A percentile compares a stretch with the other conserved stretches of the same genome.
Evolutionary conservation across 2,888 invertebrate genomes (phyloP).

Genomic region (Dynastes maya): DNA sequence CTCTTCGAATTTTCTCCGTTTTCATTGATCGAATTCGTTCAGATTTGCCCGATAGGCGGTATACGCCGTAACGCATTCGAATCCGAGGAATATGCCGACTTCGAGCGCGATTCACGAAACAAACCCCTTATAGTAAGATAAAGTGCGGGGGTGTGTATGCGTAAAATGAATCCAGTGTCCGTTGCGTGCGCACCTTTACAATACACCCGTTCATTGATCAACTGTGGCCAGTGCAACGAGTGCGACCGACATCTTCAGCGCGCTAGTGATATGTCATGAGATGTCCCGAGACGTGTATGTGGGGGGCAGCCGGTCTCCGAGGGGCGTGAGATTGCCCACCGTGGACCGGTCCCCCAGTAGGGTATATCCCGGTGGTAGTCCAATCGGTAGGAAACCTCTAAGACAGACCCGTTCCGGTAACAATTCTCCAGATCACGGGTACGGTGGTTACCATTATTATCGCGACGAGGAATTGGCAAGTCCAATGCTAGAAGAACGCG

Average conservation of each 20-base stretch:
- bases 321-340: conserved; percentile 85
- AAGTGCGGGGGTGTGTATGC: conserved; percentile 61
- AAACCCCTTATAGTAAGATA: conserved; percentile 47
- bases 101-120: conserved; percentile 28
- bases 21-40: conserved; percentile 47
- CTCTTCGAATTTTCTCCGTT: conserved; percentile 33
- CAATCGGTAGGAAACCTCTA: conserved; percentile 65
- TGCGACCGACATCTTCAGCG: conserved; percentile 64
- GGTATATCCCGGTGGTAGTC: conserved; percentile 80
- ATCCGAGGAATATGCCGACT: conserved; percentile 26
- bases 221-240: conserved; percentile 58
- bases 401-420: conserved; percentile 74
- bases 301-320: conserved; percentile 79
- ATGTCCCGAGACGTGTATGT: conserved; percentile 78
- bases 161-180: conserved; percentile 50
- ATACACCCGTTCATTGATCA: conserved; percentile 72
- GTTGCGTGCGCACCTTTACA: conserved; percentile 66
- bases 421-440: conserved; percentile 75
- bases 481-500: conserved; percentile 87
- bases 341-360: conserved; percentile 92
- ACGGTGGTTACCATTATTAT: conserved; percentile 75
- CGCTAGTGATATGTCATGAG: conserved; percentile 67
- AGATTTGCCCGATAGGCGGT: conserved; percentile 2
- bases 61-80: neutral
- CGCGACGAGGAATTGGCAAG: conserved; percentile 89